phyloP scores from a whole-genome alignment of 2,797 vertebrate genomes.

The Pantherophis alleghaniensis region DNA sequence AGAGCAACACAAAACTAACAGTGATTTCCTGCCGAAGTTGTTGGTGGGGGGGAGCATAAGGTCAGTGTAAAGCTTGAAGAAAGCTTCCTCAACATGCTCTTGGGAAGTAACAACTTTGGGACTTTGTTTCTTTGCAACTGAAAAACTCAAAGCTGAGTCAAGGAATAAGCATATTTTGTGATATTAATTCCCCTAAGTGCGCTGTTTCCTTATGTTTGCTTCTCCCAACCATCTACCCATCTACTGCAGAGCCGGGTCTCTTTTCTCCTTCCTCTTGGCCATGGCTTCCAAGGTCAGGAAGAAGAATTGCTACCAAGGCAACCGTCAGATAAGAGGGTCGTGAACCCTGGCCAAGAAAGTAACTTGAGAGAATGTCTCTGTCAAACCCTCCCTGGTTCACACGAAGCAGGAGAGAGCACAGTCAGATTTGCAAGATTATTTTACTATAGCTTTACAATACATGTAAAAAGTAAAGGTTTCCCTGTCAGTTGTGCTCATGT shows the following conservation, averaged over 20 bases:
- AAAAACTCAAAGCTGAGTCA: background rate
- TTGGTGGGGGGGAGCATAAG: background rate
- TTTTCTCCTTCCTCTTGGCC: background rate
- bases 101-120: background rate
- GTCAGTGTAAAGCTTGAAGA: background rate
- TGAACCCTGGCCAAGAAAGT: background rate
- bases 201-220: background rate
- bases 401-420: background rate
- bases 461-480: background rate
- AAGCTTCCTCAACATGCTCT: background rate
- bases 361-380: background rate
- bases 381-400: background rate
- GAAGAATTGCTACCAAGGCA: background rate
- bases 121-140: background rate
- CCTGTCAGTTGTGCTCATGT: background rate
- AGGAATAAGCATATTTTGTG: background rate
- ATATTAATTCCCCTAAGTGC: background rate
- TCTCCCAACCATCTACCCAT: background rate
- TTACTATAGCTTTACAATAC: background rate
- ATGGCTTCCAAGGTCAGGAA: background rate
- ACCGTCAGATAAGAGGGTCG: background rate
- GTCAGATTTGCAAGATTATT: background rate
- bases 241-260: background rate
- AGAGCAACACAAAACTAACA: no score
- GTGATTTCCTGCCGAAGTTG: background rate